Evolutionary conservation across 2,888 invertebrate genomes (phyloP).

Genomic region (Pyrochroa serraticornis): DNA sequence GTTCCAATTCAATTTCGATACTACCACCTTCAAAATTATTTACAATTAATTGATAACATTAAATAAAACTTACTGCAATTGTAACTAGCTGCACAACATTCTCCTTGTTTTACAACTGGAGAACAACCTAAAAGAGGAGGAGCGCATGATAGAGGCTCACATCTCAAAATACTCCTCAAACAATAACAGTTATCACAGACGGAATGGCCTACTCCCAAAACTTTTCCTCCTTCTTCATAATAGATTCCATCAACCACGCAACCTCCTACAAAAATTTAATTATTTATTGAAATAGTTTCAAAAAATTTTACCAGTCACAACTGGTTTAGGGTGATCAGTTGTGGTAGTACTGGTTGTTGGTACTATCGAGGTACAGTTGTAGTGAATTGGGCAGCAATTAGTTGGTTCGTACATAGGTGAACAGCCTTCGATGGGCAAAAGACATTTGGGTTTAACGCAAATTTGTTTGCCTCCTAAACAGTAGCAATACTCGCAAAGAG

Average conservation of each 20-base stretch:
- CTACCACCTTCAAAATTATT: constrained; percentile 57
- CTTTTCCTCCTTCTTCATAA: constrained; percentile 75
- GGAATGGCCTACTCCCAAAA: constrained; percentile 63
- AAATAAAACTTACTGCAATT: constrained; percentile 68
- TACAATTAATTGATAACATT: background rate
- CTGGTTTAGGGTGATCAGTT: background rate
- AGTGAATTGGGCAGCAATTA: constrained; percentile 81
- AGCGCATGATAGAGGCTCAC: constrained; percentile 78
- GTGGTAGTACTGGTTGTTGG: constrained; percentile 41
- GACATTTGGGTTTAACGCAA: constrained; percentile 82
- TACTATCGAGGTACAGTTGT: constrained; percentile 66
- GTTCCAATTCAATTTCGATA: constrained; percentile 61
- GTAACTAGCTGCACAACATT: constrained; percentile 86
- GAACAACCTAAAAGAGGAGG: constrained; percentile 76
- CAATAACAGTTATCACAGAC: constrained; percentile 84
- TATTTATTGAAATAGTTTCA: background rate
- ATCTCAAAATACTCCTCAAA: constrained; percentile 73
- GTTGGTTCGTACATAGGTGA: constrained; percentile 66
- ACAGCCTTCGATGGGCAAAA: constrained; percentile 76
- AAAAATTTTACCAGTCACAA: background rate
- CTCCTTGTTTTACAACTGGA: constrained; percentile 75
- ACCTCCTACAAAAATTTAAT: constrained; percentile 55
- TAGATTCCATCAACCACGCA: constrained; percentile 67
- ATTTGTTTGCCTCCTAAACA: constrained; percentile 72
- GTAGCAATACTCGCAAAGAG: constrained; percentile 87